These are phyloP conservation scores for Seriola dumerili DNA, from an alignment of 2,113 vertebrate genomes.

Conservation along the genomic window DNA sequence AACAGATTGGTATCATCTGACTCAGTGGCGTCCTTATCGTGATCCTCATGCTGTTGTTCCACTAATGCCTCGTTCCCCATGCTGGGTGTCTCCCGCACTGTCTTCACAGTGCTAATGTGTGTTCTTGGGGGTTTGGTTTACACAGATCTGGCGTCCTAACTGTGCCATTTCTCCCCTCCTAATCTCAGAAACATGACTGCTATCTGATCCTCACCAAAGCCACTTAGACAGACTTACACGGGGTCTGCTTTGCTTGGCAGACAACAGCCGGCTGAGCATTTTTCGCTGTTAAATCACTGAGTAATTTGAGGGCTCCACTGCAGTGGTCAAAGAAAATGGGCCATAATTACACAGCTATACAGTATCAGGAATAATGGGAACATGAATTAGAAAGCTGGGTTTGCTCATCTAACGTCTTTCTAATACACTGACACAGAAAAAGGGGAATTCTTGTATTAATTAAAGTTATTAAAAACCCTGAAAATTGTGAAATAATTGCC, in stretches of 20 bases:
- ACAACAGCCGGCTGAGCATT: slow-evolving; percentile 26
- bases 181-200: slow-evolving; percentile 71
- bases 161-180: slow-evolving; percentile 49
- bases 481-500: slow-evolving; percentile 16
- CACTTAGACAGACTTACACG: slow-evolving; percentile 61
- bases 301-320: slow-evolving; percentile 34
- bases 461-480: slow-evolving; percentile 10
- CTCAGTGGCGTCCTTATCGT: slow-evolving; percentile 57
- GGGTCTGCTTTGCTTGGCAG: slow-evolving; percentile 40
- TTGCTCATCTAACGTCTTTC: slow-evolving; percentile 17
- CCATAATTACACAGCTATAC: slow-evolving; percentile 50
- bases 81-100: background rate
- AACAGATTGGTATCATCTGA: slow-evolving; percentile 68
- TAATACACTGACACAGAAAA: slow-evolving; percentile 2
- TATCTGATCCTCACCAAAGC: slow-evolving; percentile 74
- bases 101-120: slow-evolving; percentile 54
- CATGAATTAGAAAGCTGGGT: slow-evolving; percentile 8
- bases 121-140: slow-evolving; percentile 62
- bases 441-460: slow-evolving; percentile 9
- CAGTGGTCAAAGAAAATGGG: slow-evolving; percentile 46
- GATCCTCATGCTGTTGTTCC: slow-evolving; percentile 50
- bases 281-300: slow-evolving; percentile 15
- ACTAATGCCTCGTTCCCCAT: slow-evolving; percentile 41
- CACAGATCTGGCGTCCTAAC: slow-evolving; percentile 62
- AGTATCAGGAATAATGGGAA: slow-evolving; percentile 41